Base-by-base conservation (phyloP, 2,888 invertebrate species). In the Trileptium ribeirensis region DNA sequence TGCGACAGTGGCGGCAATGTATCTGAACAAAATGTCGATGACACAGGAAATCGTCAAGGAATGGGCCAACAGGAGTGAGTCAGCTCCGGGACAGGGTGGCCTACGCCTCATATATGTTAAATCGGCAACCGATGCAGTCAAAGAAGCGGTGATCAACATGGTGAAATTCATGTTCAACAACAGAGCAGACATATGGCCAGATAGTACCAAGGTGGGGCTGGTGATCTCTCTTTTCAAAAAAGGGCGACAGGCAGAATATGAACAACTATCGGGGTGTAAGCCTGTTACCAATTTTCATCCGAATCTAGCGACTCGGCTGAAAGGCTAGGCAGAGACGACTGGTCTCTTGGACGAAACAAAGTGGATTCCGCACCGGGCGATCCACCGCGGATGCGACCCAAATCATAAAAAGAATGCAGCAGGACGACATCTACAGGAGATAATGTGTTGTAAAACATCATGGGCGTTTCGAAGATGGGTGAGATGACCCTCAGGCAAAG, bases 161-260 rank as follows among this genome's bases (percentile, higher is more conserved):
- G 70, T 70, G 3, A 8, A 70, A 36, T 70, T 70, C 33, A 70
- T 70, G 70, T 70, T 31, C n/a, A 8, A 31, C 31, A 70, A 70
- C 36, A 8, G 70, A 70, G 70, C 70, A n/a, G 70, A 70, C n/a
- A 70, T 8, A 31, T 70, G 70, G 70, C 70, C 70, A 70, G 70
- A 70, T 19, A 70, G 33, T n/a, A 70, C 33, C 33, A 70, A 19
- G 33, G 36, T 70, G 33, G 70, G 70, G 15, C 33, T 70, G 33
- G 70, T 70, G 8, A n/a, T 70, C n/a, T n/a, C 70, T 70, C 70
- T 70, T 8, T 70, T 70, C 33, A 70, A 70, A 70, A 70, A 70
- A 70, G 70, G 70, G 15, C 3, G 36, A n/a, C 36, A 8, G 70
- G 15, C 3, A 70, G 19, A n/a, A 70, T 31, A 29, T 70, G 36